Percentiles rank a stretch among this genome's conserved stretches.
These are phyloP conservation scores for Archips crataeganus DNA, from an alignment of 2,888 invertebrate genomes.

Conservation along the genomic window DNA sequence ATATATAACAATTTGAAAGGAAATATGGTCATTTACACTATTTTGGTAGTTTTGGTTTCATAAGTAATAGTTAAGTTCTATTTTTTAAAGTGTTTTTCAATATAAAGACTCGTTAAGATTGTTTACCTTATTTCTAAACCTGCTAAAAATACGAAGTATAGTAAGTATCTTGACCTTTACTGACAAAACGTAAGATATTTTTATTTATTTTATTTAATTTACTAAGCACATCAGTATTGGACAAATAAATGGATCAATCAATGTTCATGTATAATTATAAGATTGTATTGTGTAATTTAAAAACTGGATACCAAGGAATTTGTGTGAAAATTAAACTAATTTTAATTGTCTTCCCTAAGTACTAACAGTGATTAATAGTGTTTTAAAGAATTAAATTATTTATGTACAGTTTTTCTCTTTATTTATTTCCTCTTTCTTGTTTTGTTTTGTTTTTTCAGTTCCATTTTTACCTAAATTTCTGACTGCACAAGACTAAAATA, in stretches of 20 bases:
- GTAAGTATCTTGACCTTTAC: neutral
- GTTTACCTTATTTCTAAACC: too few relatives aligned
- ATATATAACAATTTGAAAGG: too few relatives aligned
- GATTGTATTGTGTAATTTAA: neutral
- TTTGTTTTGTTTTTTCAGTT: neutral
- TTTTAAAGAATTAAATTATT: neutral
- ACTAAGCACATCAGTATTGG: neutral
- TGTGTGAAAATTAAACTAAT: neutral
- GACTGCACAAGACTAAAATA: neutral
- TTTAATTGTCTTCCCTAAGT: neutral
- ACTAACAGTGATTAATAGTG: neutral
- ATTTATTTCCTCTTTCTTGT: neutral
- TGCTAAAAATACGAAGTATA: too few relatives aligned
- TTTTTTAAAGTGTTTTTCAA: too few relatives aligned
- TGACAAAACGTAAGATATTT: neutral
- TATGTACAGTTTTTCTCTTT: neutral
- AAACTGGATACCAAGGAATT: neutral
- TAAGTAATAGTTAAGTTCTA: too few relatives aligned
- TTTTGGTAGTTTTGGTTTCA: too few relatives aligned
- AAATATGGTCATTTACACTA: too few relatives aligned
- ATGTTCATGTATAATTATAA: neutral
- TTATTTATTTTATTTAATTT: conserved; percentile 5
- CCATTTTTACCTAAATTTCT: neutral
- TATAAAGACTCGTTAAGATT: too few relatives aligned
- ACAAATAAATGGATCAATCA: neutral